Base-by-base conservation (phyloP, 2,888 invertebrate genomes). In the Drosophila rubida region DNA sequence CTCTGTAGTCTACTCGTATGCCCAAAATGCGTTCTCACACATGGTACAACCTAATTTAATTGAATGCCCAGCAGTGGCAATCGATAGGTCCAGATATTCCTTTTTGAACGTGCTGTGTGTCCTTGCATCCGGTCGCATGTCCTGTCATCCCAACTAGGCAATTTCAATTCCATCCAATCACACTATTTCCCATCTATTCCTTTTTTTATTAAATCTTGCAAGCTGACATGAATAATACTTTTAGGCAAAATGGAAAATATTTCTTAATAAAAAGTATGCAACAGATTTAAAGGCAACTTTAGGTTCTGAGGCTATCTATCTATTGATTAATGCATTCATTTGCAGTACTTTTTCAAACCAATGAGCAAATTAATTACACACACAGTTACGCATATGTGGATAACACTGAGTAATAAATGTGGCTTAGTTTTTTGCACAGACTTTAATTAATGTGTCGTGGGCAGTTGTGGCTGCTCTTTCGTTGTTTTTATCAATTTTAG, bases 101-200 rank as follows among this genome's bases (percentile, higher is more conserved):
- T 25, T 45, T 9, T 32, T 42, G 19, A 8, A 9, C 27, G 19
- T 35, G 23, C 14, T 48, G 11, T 22, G 39, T 16, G 32, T 45
- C 19, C 37, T 27, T n/a, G 23, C 46, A 35, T 71, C 55, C 61
- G 61, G 27, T 61, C 42, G 51, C 51, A 57, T 68, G 27, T 74
- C 75, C 62, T 74, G 53, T 25, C 46, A 45, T 14, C 39, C 49
- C 42, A 44, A 30, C 46, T 49, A 35, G 64, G 35, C 45, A 54
- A 50, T 69, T 54, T 32, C 53, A 42, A 45, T 37, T 4, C 4
- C n/a, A 32, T 25, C 19, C 50, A 55, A 55, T 61, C 69, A 53
- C 45, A 41, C 37, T 9, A n/a, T 37, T 11, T 54, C 19, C 0
- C 8, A 37, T 19, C 35, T 37, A 19, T 13, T 32, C 23, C 25